Evolutionary conservation across 2,888 invertebrate genomes (phyloP), one percentile per base, ranked within the genome.

Genomic region (Metopia argyrocephala): DNA sequence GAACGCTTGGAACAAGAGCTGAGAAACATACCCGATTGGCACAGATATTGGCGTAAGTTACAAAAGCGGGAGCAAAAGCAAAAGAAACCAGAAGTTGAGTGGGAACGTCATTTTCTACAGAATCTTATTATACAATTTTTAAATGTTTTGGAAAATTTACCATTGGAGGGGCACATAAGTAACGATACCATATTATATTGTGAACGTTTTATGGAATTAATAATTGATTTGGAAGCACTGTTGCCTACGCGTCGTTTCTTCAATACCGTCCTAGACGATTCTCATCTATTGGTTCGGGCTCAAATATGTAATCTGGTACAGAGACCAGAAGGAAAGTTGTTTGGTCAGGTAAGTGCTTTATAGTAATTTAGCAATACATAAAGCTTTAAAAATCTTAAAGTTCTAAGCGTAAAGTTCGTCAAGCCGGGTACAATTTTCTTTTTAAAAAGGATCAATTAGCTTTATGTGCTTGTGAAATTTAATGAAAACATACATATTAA

Each of bases 201-300:
- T 90, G 99, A 99, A 91, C 93, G 98, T 54, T 98, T 99, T 91
- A 90, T 99, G 80, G 98, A 99, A 91, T 92, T 99, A 83, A 93
- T 99, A 91, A 98, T 98, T 74, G 99, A 99, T 90, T 92, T 99
- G 85, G 98, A 99, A 88, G 97, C 98, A 0, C 92, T 98, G 83
- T 91, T 99, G 86, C 98, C 98, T 0, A 99, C 99, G 0, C 93
- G 99, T 46, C 93, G 99, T 62, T 99, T 98, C 91, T 98, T 99
- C 91, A 98, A 99, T 91, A 96, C 96, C 0, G 94, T 99, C 1
- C 92, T 99, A 90, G 98, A 99, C 88, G 97, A 98, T 91, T 94
- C 95, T 82, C 98, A 99, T 89, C 92, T 99, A 46, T 95, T 99
- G 57, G 97, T 98, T 9, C 93, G 96, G 65, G 97, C 98, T 87